A percentile compares a stretch with the other conserved stretches of the same genome.
These are phyloP conservation scores for Epinephelus lanceolatus DNA, from an alignment of 2,113 vertebrate genomes.

Conservation along the genomic window DNA sequence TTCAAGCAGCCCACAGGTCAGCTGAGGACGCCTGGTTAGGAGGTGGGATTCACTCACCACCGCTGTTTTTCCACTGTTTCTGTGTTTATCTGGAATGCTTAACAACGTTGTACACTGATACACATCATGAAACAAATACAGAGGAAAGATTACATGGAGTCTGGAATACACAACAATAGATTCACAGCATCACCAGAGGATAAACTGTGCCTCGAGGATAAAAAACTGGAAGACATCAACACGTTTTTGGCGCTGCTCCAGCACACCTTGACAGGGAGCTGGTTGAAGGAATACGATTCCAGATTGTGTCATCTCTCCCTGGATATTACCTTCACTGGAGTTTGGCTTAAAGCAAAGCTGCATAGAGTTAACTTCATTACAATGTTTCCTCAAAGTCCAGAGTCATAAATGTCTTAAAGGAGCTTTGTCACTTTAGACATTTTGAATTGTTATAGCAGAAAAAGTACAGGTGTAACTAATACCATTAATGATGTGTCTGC, in stretches of 20 bases:
- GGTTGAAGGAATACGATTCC: conserved; percentile 23
- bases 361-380: not conserved
- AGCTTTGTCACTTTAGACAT: no score
- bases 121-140: not conserved
- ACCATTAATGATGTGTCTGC: no score
- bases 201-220: not conserved
- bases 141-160: conserved; percentile 28
- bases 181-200: not conserved
- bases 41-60: not conserved
- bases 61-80: conserved; percentile 20
- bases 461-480: no score
- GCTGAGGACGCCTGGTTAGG: conserved; percentile 12
- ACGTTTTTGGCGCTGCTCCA: not conserved
- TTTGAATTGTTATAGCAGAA: no score
- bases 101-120: not conserved
- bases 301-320: conserved; percentile 17
- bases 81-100: conserved; percentile 2
- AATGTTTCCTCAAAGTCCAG: not conserved
- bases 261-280: not conserved
- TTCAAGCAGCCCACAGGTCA: not conserved
- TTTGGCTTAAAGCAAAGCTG: not conserved
- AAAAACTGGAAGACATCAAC: not conserved
- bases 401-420: not conserved
- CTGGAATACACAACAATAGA: conserved; percentile 22
- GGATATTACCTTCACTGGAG: not conserved